Conservation (phyloP, 2,113 vertebrate genomes). For the Henicopernis longicauda region DNA sequence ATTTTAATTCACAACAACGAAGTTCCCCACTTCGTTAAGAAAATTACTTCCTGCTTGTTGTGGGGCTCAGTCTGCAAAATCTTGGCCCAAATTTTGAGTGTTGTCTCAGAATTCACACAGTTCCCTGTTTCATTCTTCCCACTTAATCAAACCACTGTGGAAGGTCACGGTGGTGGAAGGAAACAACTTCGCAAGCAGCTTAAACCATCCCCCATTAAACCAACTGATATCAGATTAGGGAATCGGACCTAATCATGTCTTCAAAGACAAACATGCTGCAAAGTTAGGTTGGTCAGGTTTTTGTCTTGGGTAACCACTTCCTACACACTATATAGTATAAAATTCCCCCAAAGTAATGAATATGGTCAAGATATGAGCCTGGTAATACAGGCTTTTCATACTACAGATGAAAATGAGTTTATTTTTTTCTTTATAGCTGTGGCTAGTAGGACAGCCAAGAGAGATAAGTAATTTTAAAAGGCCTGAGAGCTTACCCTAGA, state of each 20-base stretch:
- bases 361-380: neutral
- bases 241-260: neutral
- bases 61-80: neutral
- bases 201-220: neutral
- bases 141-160: neutral
- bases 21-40: neutral
- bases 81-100: neutral
- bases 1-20: neutral
- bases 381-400: neutral
- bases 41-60: neutral
- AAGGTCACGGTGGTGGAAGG: neutral
- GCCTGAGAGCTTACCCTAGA: neutral
- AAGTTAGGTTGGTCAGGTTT: neutral
- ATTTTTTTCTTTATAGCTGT: neutral
- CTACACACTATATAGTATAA: neutral
- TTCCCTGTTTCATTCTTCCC: neutral
- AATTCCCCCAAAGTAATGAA: neutral
- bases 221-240: neutral
- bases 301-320: neutral
- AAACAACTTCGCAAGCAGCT: neutral
- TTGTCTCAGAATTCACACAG: neutral
- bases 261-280: neutral
- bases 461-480: neutral
- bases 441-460: neutral
- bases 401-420: neutral